Evolutionary conservation across 2,888 invertebrate genomes (phyloP).

Genomic region (Ochropleura leucogaster): DNA sequence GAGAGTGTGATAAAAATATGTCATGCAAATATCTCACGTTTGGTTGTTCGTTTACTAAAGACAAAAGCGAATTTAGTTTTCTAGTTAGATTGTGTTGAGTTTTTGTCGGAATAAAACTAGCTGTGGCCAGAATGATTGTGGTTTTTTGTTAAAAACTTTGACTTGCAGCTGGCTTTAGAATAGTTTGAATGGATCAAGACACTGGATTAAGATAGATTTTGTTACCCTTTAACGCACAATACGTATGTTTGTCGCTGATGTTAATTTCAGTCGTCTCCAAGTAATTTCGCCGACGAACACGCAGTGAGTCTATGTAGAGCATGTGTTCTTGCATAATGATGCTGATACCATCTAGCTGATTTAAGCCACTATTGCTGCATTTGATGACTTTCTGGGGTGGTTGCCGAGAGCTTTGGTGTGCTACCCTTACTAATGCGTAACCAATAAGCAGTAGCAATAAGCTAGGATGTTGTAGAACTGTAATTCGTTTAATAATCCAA

Average conservation of each 20-base stretch:
- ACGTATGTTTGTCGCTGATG: too few species aligned
- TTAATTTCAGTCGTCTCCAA: neutral
- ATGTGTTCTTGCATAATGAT: too few species aligned
- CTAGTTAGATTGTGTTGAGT: slow-evolving; percentile 22
- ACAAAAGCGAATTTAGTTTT: slow-evolving; percentile 56
- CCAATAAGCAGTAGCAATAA: too few species aligned
- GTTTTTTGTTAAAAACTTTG: neutral
- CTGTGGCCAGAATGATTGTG: neutral
- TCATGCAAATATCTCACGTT: slow-evolving; percentile 43
- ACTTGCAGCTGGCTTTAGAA: neutral
- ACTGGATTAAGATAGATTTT: neutral
- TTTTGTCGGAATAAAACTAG: slow-evolving; percentile 15
- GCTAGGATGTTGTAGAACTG: neutral
- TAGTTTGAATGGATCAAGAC: neutral
- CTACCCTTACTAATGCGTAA: too few species aligned
- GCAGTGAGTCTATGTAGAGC: too few species aligned
- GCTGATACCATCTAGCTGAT: too few species aligned
- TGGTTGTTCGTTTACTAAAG: slow-evolving; percentile 56
- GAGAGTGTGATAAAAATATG: slow-evolving; percentile 10
- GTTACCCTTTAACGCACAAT: neutral
- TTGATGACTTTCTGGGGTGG: too few species aligned
- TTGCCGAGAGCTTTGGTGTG: too few species aligned
- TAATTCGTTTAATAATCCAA: neutral
- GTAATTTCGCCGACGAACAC: neutral
- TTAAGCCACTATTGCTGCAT: too few species aligned